phyloP scores from a whole-genome alignment of 2,888 invertebrate species.

The Callyntrura sp. region DNA sequence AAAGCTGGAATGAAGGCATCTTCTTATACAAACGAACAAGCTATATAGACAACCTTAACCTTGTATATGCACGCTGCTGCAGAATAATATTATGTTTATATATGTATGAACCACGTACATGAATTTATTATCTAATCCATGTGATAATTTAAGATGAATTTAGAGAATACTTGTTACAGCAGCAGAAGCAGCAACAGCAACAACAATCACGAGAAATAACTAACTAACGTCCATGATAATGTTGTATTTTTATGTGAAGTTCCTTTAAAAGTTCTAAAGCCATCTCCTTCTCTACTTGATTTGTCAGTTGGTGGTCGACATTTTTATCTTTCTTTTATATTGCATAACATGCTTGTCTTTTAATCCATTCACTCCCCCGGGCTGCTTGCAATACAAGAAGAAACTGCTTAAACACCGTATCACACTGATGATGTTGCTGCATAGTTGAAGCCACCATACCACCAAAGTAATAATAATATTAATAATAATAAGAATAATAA shows the following conservation, averaged over 20 bases:
- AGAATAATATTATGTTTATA: too few relatives aligned
- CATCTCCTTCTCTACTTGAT: conserved; percentile 64
- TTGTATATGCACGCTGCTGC: background rate
- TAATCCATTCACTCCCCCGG: conserved; percentile 44
- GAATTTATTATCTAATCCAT: conserved; percentile 2
- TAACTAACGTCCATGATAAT: conserved; percentile 12
- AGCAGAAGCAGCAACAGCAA: background rate
- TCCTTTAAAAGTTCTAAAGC: background rate
- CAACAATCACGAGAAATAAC: conserved; percentile 3
- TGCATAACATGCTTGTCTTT: conserved; percentile 65
- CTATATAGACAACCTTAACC: background rate
- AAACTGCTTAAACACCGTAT: background rate
- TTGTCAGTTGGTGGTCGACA: conserved; percentile 77
- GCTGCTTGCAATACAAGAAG: conserved; percentile 18
- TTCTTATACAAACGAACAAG: background rate
- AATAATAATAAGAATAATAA: background rate
- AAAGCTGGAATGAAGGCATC: conserved; percentile 3
- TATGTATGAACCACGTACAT: background rate
- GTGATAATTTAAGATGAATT: conserved; percentile 7
- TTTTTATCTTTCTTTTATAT: conserved; percentile 69
- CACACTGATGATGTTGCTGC: background rate
- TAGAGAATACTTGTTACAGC: background rate
- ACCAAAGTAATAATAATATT: too few relatives aligned
- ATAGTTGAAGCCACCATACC: background rate
- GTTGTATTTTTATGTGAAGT: conserved; percentile 43